Base-by-base conservation (phyloP, 2,888 invertebrate species). In the Helobdella robusta region DNA sequence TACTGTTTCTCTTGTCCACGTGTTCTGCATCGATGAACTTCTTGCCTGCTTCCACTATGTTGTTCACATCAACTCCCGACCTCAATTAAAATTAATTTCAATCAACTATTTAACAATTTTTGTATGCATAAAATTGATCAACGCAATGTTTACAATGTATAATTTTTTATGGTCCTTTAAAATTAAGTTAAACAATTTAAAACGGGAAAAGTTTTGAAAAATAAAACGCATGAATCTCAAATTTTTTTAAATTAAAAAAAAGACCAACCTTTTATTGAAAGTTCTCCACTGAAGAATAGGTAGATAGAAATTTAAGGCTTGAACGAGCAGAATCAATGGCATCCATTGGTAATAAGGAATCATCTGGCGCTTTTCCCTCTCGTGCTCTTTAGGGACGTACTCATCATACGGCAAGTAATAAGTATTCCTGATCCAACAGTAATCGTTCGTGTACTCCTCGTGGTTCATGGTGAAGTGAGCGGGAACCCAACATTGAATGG, bases 321-420 rank as follows among this genome's bases (percentile, higher is more conserved):
- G 71, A 8, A 70, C 56, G 30, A 72, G 68, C 8, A 72, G 68
- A 36, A 72, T 70, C 52, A 72, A 59, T 11, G 72, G 71, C 34
- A 72, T 68, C 72, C 72, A 72, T 66, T 72, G 72, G 67, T 72
- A 72, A 66, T 72, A 72, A 2, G 72, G 68, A 59, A 72, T 72
- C 65, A 71, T 71, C 23, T 68, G 60, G 0, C 72, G 65, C 44
- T 69, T 67, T 56, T 71, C 67, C 1, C 46, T n/a, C 63, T 72
- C 71, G 54, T 72, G 68, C 34, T 71, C 71, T 56, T 72, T 70
- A 4, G 72, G 72, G 25, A 72, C 70, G 62, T 72, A 65, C 35
- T 72, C 70, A 8, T 68, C 70, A 40, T 70, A 71, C 0, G 72
- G 70, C 11, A 72, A 68, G 40, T 71, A 72, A 64, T 72, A 72